These are phyloP conservation scores for Eupithecia pulchellata DNA, from an alignment of 2,888 invertebrate species.

Conservation along the genomic window DNA sequence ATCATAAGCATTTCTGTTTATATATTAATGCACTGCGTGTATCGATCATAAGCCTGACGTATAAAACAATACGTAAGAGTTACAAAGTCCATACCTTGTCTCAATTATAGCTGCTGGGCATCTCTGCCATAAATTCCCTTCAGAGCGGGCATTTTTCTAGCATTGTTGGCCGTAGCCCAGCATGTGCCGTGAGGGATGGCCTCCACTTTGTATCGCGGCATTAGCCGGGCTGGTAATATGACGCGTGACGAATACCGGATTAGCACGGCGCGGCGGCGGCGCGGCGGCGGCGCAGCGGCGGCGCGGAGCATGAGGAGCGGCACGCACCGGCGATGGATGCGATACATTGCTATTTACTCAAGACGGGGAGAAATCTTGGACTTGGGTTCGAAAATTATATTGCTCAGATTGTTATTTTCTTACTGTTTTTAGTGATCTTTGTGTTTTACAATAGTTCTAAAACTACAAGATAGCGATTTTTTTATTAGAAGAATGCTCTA, in stretches of 20 bases:
- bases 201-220: constrained; percentile 67
- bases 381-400: neutral
- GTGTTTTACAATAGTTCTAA: neutral
- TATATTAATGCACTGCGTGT: neutral
- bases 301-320: constrained; percentile 16
- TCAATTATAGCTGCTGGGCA: constrained; percentile 10
- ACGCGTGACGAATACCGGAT: constrained; percentile 43
- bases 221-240: constrained; percentile 72
- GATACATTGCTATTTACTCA: constrained; percentile 30
- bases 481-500: too few relatives aligned
- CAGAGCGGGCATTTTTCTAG: constrained; percentile 34
- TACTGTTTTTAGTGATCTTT: neutral
- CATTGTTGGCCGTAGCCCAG: constrained; percentile 44
- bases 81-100: constrained; percentile 12
- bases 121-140: constrained; percentile 31
- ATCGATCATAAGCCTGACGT: neutral
- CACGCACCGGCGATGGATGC: constrained; percentile 34
- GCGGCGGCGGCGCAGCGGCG: too few relatives aligned
- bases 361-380: constrained; percentile 19
- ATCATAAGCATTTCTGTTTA: too few relatives aligned
- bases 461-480: neutral
- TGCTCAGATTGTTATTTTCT: constrained; percentile 1
- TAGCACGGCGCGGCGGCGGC: constrained; percentile 30
- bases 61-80: neutral
- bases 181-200: constrained; percentile 60